Conservation (phyloP, 2,797 vertebrate species). For the Sitta carolinensis region DNA sequence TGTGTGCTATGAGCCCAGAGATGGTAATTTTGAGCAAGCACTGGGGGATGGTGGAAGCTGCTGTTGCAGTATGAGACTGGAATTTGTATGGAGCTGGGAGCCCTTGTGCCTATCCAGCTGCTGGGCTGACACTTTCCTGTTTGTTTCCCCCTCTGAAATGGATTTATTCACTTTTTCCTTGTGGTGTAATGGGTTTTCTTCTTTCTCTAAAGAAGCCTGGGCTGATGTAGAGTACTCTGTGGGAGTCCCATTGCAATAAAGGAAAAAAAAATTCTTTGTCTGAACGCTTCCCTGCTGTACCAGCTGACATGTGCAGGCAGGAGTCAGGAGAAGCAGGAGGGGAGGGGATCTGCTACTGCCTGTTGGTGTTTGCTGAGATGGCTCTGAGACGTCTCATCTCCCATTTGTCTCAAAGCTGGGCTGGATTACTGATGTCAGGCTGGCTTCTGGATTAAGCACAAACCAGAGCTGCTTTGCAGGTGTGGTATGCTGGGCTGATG, state of each 20-base stretch:
- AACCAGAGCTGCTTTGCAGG: neutral
- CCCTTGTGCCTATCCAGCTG: neutral
- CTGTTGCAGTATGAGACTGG: neutral
- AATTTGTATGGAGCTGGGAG: neutral
- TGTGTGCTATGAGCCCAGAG: neutral
- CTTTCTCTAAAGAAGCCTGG: neutral
- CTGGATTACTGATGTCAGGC: neutral
- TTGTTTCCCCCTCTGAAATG: neutral
- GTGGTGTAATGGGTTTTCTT: neutral
- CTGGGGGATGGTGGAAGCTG: neutral
- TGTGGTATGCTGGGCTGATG: rapidly evolving
- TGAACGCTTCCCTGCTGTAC: neutral
- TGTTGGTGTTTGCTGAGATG: neutral
- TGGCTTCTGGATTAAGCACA: neutral
- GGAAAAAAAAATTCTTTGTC: neutral
- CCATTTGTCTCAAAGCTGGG: neutral
- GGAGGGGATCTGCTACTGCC: neutral
- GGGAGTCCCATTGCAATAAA: neutral
- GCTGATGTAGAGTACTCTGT: neutral
- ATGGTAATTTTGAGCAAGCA: neutral
- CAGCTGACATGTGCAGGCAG: neutral
- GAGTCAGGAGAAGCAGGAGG: rapidly evolving
- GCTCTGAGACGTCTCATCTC: neutral
- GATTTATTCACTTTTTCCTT: neutral
- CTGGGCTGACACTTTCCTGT: neutral